A percentile compares a stretch with the other conserved stretches of the same genome.
These are phyloP conservation scores for Abrostola tripartita DNA, from an alignment of 2,888 invertebrate genomes.

Conservation along the genomic window DNA sequence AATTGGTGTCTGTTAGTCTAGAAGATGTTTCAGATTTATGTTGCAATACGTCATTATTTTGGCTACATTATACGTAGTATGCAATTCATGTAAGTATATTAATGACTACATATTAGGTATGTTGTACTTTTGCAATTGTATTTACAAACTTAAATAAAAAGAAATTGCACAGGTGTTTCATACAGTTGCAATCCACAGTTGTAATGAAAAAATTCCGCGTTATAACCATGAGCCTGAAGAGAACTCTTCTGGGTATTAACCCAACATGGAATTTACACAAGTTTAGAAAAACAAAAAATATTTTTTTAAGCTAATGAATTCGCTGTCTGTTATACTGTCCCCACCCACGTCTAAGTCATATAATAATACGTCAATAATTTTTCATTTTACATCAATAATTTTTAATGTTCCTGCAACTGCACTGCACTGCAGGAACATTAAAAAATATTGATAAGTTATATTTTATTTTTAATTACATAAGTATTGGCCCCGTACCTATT, in stretches of 20 bases:
- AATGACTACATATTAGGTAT: no score
- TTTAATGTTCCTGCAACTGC: no score
- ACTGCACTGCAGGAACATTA: no score
- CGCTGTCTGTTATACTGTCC: not conserved
- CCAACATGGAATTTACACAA: not conserved
- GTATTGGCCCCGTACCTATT: no score
- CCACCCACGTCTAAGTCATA: conserved; percentile 21
- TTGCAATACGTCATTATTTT: conserved; percentile 17
- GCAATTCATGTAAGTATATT: no score
- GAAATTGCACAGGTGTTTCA: not conserved
- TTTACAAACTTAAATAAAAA: no score
- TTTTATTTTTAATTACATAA: conserved; percentile 15
- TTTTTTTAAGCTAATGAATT: not conserved
- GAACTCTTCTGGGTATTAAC: not conserved
- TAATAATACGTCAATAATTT: no score
- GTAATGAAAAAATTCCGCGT: not conserved
- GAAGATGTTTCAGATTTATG: conserved; percentile 15
- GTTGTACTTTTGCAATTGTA: no score
- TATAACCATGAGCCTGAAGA: not conserved
- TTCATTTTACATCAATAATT: no score
- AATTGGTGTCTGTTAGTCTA: conserved; percentile 27
- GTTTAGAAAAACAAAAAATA: not conserved
- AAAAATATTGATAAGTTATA: conserved; percentile 20
- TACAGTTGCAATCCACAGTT: not conserved
- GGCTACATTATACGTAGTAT: conserved; percentile 2